Evolutionary conservation across 2,797 vertebrate genomes (phyloP).

Genomic region (Brachymystax lenok): DNA sequence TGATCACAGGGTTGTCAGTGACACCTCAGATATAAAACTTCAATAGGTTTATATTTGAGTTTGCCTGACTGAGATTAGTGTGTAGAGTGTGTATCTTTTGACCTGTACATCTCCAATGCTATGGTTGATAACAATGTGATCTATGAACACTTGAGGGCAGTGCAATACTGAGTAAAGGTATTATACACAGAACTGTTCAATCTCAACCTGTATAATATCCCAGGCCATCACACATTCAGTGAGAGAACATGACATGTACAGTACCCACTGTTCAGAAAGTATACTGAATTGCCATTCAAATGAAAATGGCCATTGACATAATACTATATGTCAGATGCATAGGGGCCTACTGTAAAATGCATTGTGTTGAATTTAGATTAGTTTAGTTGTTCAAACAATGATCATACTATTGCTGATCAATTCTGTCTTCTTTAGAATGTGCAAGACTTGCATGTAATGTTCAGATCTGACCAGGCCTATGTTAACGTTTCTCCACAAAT

Average conservation of each 20-base stretch:
- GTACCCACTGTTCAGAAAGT: background rate
- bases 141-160: slow-evolving; percentile 68
- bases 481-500: background rate
- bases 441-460: background rate
- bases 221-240: background rate
- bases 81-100: background rate
- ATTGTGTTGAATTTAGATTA: background rate
- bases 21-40: background rate
- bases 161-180: slow-evolving; percentile 35
- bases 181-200: slow-evolving; percentile 14
- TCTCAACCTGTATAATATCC: background rate
- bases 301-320: slow-evolving; percentile 21
- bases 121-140: background rate
- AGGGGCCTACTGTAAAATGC: background rate
- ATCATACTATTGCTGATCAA: background rate
- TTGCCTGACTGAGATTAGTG: background rate
- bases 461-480: background rate
- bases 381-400: background rate
- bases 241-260: background rate
- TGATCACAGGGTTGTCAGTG: background rate
- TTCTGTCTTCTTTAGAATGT: background rate
- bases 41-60: background rate
- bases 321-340: background rate
- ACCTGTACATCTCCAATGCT: background rate
- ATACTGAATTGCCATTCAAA: slow-evolving; percentile 1